Base-by-base conservation (phyloP, 53 echinoderm and acorn worm species). In the Arbacia lixula region DNA sequence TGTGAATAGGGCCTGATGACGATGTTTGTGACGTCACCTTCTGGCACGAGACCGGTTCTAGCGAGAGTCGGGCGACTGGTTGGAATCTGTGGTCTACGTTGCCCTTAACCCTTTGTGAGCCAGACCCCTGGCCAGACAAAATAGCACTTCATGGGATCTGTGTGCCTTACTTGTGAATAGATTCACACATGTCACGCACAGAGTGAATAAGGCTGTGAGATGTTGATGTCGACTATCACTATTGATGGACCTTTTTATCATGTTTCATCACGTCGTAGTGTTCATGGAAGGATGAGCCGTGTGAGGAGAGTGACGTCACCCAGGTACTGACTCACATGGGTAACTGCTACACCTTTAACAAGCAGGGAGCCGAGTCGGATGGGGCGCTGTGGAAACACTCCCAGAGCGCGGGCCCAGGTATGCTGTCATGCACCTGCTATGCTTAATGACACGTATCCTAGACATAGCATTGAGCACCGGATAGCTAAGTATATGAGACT, bases 261-360 rank as follows among this genome's bases (percentile, higher is more conserved):
- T 49, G 46, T 42, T 27, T n/a, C 46, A 26, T 71, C 46, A 11
- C 3, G 3, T 68, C 20, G 24, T 24, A 97, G 97, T 97, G 97
- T 82, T 49, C 12, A 19, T 97, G 97, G 97, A 86, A 72, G 37
- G 93, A 89, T 12, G 69, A 88, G 17, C 42, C 76, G 2, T 97
- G 97, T 66, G 76, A 66, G 2, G 77, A 83, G 16, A 64, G 34
- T 11, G 97, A 90, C 51, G 83, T 97, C 27, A 41, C 61, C 3
- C 86, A 85, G 14, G 20, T 78, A 6, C 75, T 94, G 60, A 92
- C 97, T 21, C 97, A 97, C 49, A 87, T 91, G 2, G 97, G 97
- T 12, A 91, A 89, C 46, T 97, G 97, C 41, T 97, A 91, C 68
- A 86, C 91, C 10, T 97, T 97, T 83, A 97, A 97, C 72, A 53